Conservation (phyloP, 2,888 invertebrate genomes). For the Megamerina dolium region DNA sequence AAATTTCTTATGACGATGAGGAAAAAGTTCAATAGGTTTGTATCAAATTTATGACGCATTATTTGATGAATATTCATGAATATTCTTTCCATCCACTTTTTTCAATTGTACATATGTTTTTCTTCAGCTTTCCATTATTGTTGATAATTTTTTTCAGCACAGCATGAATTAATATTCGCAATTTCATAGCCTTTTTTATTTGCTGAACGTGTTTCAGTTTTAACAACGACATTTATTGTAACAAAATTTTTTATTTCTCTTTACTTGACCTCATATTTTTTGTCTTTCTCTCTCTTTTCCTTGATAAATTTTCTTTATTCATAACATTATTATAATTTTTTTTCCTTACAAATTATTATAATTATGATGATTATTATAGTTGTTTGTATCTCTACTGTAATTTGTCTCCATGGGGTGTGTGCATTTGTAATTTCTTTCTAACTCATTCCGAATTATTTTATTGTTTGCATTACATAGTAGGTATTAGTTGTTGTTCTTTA, state of each 20-base stretch:
- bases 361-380: slow-evolving; percentile 20
- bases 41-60: too few relatives aligned
- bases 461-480: slow-evolving; percentile 2
- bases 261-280: slow-evolving; percentile 7
- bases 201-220: slow-evolving; percentile 25
- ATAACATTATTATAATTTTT: too few relatives aligned
- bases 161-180: slow-evolving; percentile 34
- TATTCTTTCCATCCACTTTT: not conserved
- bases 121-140: slow-evolving; percentile 11
- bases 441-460: too few relatives aligned
- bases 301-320: too few relatives aligned
- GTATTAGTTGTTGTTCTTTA: too few relatives aligned
- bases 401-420: slow-evolving; percentile 41
- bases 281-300: slow-evolving; percentile 4
- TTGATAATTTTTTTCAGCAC: slow-evolving; percentile 35
- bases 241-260: too few relatives aligned
- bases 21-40: too few relatives aligned
- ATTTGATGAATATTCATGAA: too few relatives aligned
- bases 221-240: slow-evolving; percentile 26
- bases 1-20: too few relatives aligned
- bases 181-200: slow-evolving; percentile 29
- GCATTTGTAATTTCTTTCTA: too few relatives aligned
- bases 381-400: slow-evolving; percentile 30
- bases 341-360: slow-evolving; percentile 15
- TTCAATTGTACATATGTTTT: not conserved